Evolutionary conservation across 2,113 vertebrate genomes (phyloP).

Genomic region (Lanius ludovicianus): DNA sequence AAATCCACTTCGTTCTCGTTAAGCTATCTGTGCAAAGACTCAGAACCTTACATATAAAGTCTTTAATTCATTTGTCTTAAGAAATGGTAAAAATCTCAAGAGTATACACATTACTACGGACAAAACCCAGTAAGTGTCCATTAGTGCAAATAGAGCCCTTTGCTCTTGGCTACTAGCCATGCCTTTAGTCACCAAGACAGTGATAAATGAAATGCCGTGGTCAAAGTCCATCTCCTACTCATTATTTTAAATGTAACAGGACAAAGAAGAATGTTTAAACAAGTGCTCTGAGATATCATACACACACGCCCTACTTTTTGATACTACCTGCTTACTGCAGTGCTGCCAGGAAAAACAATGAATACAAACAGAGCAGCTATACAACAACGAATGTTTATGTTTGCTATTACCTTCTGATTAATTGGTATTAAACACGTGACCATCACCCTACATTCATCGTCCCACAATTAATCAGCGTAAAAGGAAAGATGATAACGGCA

Average conservation of each 20-base stretch:
- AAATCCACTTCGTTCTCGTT: not conserved
- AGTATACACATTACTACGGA: not conserved
- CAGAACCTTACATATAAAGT: not conserved
- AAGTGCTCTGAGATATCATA: not conserved
- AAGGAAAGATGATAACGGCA: not conserved
- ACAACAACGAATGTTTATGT: constrained; percentile 2
- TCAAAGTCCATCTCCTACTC: constrained; percentile 24
- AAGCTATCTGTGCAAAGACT: not conserved
- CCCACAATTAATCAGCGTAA: not conserved
- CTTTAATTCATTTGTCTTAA: not conserved
- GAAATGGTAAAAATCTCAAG: not conserved
- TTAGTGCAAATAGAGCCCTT: not conserved
- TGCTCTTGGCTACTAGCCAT: not conserved
- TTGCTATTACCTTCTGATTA: not conserved
- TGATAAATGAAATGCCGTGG: not conserved
- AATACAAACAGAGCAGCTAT: not conserved
- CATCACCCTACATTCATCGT: not conserved
- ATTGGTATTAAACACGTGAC: not conserved
- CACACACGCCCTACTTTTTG: not conserved
- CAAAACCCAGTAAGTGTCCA: not conserved
- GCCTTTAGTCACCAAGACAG: not conserved
- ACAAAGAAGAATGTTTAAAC: constrained; percentile 3
- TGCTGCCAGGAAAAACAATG: not conserved
- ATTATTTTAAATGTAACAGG: constrained; percentile 10
- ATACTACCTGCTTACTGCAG: not conserved